Evolutionary conservation across 2,113 vertebrate genomes (phyloP).

Genomic region (Alligator mississippiensis): DNA sequence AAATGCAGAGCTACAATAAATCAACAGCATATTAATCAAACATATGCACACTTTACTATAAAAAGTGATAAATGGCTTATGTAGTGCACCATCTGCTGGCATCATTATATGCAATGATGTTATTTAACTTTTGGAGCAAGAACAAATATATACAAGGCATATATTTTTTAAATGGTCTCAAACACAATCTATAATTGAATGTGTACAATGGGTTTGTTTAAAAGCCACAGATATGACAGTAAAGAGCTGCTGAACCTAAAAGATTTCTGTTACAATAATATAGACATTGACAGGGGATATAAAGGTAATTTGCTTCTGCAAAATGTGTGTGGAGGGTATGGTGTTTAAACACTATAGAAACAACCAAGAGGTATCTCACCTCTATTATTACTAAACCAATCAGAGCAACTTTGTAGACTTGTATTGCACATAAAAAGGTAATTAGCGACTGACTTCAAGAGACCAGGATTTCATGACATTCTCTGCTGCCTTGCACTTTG

Average conservation of each 20-base stretch:
- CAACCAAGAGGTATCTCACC: neutral
- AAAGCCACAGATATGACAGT: neutral
- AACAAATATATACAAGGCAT: slow-evolving; percentile 54
- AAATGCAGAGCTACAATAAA: slow-evolving; percentile 28
- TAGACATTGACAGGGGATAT: slow-evolving; percentile 11
- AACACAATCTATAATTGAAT: slow-evolving; percentile 33
- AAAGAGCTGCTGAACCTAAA: neutral
- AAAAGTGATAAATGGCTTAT: slow-evolving; percentile 61
- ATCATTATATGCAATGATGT: slow-evolving; percentile 39
- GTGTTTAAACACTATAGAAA: neutral
- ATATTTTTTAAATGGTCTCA: slow-evolving; percentile 46
- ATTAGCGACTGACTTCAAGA: neutral
- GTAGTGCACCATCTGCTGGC: slow-evolving; percentile 65
- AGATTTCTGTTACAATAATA: neutral
- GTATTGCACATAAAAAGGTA: neutral
- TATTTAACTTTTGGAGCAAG: slow-evolving; percentile 65
- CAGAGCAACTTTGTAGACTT: neutral
- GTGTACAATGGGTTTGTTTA: slow-evolving; percentile 48
- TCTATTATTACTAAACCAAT: neutral
- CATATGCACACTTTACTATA: slow-evolving; percentile 39
- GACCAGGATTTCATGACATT: neutral
- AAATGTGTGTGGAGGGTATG: neutral
- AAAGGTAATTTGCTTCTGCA: neutral
- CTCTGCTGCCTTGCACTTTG: neutral
- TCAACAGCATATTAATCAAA: slow-evolving; percentile 66